Evolutionary conservation across 2,113 vertebrate species (phyloP).

Genomic region (Zosterops lateralis): DNA sequence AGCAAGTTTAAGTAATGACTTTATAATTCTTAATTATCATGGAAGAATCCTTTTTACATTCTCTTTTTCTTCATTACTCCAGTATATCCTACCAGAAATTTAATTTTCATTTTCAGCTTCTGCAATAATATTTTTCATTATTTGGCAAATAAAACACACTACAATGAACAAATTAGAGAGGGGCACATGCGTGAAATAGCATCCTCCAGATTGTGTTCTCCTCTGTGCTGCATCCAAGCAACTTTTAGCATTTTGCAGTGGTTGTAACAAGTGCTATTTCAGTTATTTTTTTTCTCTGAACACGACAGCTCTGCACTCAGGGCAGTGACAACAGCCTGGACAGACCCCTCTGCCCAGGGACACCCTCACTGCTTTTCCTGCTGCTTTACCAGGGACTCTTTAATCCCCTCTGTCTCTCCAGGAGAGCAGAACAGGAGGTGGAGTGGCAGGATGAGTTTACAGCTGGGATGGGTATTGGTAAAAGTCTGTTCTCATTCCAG

Average conservation of each 20-base stretch:
- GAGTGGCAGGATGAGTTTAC: not conserved
- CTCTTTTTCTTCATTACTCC: slow-evolving; percentile 18
- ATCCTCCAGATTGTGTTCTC: not conserved
- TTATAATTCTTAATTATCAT: slow-evolving; percentile 60
- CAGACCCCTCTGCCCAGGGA: not conserved
- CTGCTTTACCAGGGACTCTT: not conserved
- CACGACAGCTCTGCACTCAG: not conserved
- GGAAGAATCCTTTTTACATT: not conserved
- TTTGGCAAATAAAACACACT: slow-evolving; percentile 50
- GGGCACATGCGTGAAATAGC: not conserved
- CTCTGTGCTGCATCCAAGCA: not conserved
- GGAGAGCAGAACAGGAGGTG: fast-evolving
- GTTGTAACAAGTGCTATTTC: not conserved
- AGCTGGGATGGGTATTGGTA: not conserved
- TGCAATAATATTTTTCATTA: slow-evolving; percentile 52
- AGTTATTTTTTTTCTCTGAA: not conserved
- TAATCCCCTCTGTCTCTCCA: not conserved
- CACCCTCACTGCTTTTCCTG: fast-evolving
- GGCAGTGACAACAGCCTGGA: fast-evolving
- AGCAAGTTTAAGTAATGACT: slow-evolving; percentile 58
- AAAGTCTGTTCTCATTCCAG: not conserved
- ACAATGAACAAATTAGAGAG: slow-evolving; percentile 15
- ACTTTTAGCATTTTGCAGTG: not conserved
- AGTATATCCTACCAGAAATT: slow-evolving; percentile 50
- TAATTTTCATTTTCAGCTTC: slow-evolving; percentile 57